Percentiles rank a stretch among this genome's conserved stretches.
Conservation (phyloP, 92 coral and sea anemone species). For the Pocillopora meandrina region DNA sequence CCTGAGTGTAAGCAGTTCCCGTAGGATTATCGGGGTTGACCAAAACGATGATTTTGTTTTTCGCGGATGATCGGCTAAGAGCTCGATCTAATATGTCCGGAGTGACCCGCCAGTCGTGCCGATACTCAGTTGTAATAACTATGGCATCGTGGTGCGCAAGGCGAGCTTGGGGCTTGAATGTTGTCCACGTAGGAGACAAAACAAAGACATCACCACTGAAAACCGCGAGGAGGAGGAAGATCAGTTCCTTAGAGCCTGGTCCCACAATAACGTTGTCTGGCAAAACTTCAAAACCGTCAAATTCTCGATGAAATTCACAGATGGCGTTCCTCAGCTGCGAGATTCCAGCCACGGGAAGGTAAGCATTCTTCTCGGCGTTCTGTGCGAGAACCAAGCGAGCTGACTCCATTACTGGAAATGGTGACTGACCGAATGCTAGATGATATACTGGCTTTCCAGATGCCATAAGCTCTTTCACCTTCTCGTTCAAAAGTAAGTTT, state of each 20-base stretch:
- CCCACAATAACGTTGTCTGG: conserved; percentile 57
- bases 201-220: conserved; percentile 62
- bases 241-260: conserved; percentile 62
- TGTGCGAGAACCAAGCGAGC: conserved; percentile 28
- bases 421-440: conserved; percentile 70
- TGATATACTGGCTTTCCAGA: conserved; percentile 53
- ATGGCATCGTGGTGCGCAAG: conserved; percentile 48
- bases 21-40: conserved; percentile 69
- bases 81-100: conserved; percentile 48
- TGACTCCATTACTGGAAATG: conserved; percentile 52
- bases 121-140: conserved; percentile 50
- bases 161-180: conserved; percentile 51
- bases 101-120: conserved; percentile 55
- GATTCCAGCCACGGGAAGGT: conserved; percentile 58
- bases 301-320: conserved; percentile 57
- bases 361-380: conserved; percentile 52
- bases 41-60: conserved; percentile 40
- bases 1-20: conserved; percentile 52
- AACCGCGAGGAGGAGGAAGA: conserved; percentile 47
- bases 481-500: conserved; percentile 59
- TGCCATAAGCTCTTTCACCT: conserved; percentile 38
- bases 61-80: conserved; percentile 26
- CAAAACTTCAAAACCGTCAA: conserved; percentile 41
- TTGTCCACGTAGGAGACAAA: conserved; percentile 62
- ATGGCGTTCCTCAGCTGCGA: conserved; percentile 50